Evolutionary conservation across 2,888 invertebrate species (phyloP).

Genomic region (Leucoma salicis): DNA sequence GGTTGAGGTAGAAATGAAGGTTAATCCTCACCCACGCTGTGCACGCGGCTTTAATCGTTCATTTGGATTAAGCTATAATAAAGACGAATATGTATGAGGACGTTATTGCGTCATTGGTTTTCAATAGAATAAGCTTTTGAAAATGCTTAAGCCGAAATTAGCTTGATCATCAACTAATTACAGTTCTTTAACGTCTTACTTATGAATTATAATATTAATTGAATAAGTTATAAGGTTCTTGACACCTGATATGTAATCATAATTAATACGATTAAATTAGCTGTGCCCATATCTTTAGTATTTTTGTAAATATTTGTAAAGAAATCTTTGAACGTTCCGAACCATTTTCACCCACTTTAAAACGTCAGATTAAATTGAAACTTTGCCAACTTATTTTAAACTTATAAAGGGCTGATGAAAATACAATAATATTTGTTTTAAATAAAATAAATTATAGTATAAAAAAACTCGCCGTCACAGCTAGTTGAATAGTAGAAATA

Average conservation of each 20-base stretch:
- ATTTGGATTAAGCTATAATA: slow-evolving; percentile 72
- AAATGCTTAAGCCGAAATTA: slow-evolving; percentile 34
- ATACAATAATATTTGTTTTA: no score
- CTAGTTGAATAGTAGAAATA: no score
- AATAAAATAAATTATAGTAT: no score
- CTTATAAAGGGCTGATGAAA: no score
- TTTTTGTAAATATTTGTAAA: no score
- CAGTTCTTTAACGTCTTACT: slow-evolving; percentile 27
- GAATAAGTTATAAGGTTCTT: slow-evolving; percentile 23
- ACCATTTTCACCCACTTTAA: no score
- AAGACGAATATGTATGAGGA: slow-evolving; percentile 68
- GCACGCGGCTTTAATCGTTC: slow-evolving; percentile 67
- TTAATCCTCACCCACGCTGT: slow-evolving; percentile 68
- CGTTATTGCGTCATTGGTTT: slow-evolving; percentile 68
- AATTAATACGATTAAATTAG: no score
- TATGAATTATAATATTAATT: slow-evolving; percentile 30
- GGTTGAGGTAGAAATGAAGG: slow-evolving; percentile 43
- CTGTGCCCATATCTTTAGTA: no score
- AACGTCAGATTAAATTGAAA: no score
- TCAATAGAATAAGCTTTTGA: slow-evolving; percentile 62
- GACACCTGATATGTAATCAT: slow-evolving; percentile 21
- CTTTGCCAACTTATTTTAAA: no score
- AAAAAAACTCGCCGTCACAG: no score
- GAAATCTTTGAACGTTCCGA: no score
- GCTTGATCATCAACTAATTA: slow-evolving; percentile 37